These are phyloP conservation scores for Girardinichthys multiradiatus DNA, from an alignment of 2,113 vertebrate genomes.

Conservation along the genomic window DNA sequence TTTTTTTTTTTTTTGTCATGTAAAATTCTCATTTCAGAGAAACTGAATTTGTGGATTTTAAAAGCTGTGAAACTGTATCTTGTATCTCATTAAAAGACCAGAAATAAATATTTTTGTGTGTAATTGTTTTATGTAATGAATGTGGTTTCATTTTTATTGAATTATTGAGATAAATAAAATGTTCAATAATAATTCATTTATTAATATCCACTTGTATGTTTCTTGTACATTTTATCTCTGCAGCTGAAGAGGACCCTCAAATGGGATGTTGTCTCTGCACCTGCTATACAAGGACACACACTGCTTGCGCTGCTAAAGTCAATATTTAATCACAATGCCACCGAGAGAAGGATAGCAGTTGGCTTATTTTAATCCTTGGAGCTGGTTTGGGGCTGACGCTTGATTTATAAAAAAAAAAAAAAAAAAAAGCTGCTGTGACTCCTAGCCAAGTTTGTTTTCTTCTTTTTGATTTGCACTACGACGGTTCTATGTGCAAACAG, in stretches of 20 bases:
- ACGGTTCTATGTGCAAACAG: conserved; percentile 40
- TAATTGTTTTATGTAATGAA: no score
- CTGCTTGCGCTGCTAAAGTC: conserved; percentile 26
- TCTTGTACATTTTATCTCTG: conserved; percentile 29
- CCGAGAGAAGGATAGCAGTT: conserved; percentile 65
- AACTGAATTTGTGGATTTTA: neutral
- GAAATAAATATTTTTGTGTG: neutral
- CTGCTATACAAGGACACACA: conserved; percentile 38
- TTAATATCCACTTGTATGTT: neutral
- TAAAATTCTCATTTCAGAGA: neutral
- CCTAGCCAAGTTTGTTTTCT: conserved; percentile 44
- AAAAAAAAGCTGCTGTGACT: conserved; percentile 21
- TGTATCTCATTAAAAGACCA: no score
- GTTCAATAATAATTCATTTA: neutral
- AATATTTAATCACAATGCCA: conserved; percentile 27
- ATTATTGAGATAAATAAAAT: neutral
- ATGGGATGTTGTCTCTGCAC: conserved; percentile 42
- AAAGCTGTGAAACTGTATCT: neutral
- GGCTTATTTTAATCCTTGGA: conserved; percentile 60
- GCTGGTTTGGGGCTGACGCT: conserved; percentile 45
- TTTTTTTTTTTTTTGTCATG: no score
- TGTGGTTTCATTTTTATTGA: no score
- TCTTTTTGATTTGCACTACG: conserved; percentile 34
- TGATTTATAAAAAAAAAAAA: conserved; percentile 37
- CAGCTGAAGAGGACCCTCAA: conserved; percentile 59